These are phyloP conservation scores for Panorpa germanica DNA, from an alignment of 2,888 invertebrate genomes.

Conservation along the genomic window DNA sequence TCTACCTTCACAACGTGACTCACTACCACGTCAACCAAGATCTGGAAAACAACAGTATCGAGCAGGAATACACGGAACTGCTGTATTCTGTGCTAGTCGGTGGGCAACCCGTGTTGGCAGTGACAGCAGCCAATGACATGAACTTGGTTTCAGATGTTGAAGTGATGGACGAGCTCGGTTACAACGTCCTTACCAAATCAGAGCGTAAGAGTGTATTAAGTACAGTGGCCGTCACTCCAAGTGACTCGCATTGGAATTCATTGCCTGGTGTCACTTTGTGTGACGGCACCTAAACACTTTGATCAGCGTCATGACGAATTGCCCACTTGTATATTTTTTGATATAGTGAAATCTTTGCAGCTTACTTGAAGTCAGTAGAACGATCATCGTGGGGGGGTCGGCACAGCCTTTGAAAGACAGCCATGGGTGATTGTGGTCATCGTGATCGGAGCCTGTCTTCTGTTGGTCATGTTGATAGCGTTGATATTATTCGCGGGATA, in stretches of 20 bases:
- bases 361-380: slow-evolving; percentile 51
- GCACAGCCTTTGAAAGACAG: too few relatives aligned
- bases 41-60: slow-evolving; percentile 8
- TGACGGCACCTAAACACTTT: too few relatives aligned
- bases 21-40: slow-evolving; percentile 2
- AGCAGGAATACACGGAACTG: slow-evolving; percentile 31
- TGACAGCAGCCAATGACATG: slow-evolving; percentile 70
- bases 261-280: too few relatives aligned
- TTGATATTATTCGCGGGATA: too few relatives aligned
- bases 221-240: too few relatives aligned
- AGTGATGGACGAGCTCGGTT: slow-evolving; percentile 53
- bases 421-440: slow-evolving; percentile 39
- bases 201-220: slow-evolving; percentile 68
- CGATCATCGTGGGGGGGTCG: too few relatives aligned
- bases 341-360: slow-evolving; percentile 23
- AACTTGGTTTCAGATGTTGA: slow-evolving; percentile 58
- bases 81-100: slow-evolving; percentile 67
- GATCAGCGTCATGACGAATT: slow-evolving; percentile 4
- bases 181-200: slow-evolving; percentile 61
- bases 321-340: background rate
- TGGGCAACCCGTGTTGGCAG: slow-evolving; percentile 60
- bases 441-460: slow-evolving; percentile 27
- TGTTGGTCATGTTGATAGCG: too few relatives aligned
- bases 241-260: too few relatives aligned
- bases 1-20: too few relatives aligned